Base-by-base conservation (phyloP, 2,888 invertebrate species). In the Dasysyrphus albostriatus region DNA sequence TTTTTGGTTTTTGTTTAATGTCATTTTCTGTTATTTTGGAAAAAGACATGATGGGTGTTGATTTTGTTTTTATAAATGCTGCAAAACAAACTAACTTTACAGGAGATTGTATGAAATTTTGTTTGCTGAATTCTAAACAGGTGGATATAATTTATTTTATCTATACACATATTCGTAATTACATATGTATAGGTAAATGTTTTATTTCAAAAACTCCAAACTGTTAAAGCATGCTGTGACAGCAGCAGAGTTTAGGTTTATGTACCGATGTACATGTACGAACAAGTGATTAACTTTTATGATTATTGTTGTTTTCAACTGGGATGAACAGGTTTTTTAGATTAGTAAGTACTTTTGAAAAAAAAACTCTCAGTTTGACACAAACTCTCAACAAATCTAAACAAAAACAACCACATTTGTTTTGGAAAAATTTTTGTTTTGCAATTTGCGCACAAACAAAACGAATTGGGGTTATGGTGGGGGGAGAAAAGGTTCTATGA, bases 11-110 rank as follows among this genome's bases (percentile, higher is more conserved):
- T 37, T 16, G 12, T 34, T 49, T 49, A 7, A 49, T 65, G 63
- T 65, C 65, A 34, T 34, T 65, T 65, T 42, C 65, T 34, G 47
- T 85, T 75, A 59, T 84, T 81, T 81, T 24, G 10, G 14, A 37
- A 75, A 70, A 32, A 59, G 42, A 37, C 32, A 24, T 24, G 49
- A 29, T 39, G 44, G 24, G 47, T 58, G 24, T 34, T 10, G 34
- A 8, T 44, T 2, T n/a, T 42, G 14, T 42, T 42, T 42, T 42
- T 14, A 1, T 14, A 14, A 14, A 14, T n/a, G n/a, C 16, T 47
- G 47, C 47, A 8, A 8, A 16, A 47, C 3, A 3, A 47, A 47
- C 16, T 8, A 7, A 44, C n/a, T 44, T n/a, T 7, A n/a, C n/a
- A 8, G 8, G 24, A 51, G 0, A 51, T 51, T 29, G 14, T 8